A percentile compares a stretch with the other conserved stretches of the same genome.
Conservation (phyloP, 2,888 invertebrate species). For the Mechanitis messenoides region DNA sequence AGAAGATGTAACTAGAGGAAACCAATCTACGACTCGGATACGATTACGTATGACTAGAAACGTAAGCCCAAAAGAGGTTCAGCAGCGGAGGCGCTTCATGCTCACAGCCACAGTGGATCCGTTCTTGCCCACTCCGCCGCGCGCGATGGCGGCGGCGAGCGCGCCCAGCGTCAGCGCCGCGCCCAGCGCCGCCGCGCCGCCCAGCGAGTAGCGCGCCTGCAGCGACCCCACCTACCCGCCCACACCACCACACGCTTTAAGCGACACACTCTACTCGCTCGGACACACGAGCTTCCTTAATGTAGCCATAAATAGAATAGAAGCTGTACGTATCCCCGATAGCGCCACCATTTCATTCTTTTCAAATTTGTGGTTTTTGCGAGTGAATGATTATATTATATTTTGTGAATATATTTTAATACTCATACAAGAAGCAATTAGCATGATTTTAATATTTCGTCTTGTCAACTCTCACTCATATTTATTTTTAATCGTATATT, state of each 20-base stretch:
- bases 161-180: slow-evolving; percentile 83
- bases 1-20: background rate
- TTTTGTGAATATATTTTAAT: too few relatives aligned
- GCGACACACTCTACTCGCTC: too few relatives aligned
- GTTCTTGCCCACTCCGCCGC: slow-evolving; percentile 97
- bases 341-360: too few relatives aligned
- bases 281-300: too few relatives aligned
- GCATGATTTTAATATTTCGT: too few relatives aligned
- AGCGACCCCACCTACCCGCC: slow-evolving; percentile 70
- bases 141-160: slow-evolving; percentile 85
- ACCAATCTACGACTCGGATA: slow-evolving; percentile 1
- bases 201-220: slow-evolving; percentile 86
- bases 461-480: too few relatives aligned
- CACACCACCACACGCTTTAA: slow-evolving; percentile 7
- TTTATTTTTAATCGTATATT: too few relatives aligned
- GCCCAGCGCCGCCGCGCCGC: slow-evolving; percentile 83
- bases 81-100: slow-evolving; percentile 11
- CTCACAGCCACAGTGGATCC: slow-evolving; percentile 99
- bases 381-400: too few relatives aligned
- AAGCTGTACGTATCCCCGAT: too few relatives aligned
- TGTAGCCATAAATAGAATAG: too few relatives aligned
- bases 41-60: background rate
- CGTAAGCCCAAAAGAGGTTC: background rate
- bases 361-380: too few relatives aligned
- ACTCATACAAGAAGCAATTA: too few relatives aligned